A percentile compares a stretch with the other conserved stretches of the same genome.
Evolutionary conservation across 2,888 invertebrate genomes (phyloP).

Genomic region (Crocallis elinguaria): DNA sequence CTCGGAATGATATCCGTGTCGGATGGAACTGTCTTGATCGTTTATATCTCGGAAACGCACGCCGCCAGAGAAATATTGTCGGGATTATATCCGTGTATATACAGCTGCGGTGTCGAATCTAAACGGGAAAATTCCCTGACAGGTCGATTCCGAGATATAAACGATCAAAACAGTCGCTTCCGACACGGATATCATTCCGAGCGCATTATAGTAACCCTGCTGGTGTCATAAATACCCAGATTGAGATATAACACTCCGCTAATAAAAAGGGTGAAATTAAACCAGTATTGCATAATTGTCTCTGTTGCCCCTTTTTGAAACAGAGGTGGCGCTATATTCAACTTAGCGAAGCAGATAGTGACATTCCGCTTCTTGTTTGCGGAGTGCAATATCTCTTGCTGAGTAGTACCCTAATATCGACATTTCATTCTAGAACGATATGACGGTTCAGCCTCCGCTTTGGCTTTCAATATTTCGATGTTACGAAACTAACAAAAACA

Average conservation of each 20-base stretch:
- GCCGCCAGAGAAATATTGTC: too few species aligned
- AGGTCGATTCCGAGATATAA: too few species aligned
- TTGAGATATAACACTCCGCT: background rate
- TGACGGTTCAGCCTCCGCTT: conserved; percentile 42
- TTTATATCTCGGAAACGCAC: too few species aligned
- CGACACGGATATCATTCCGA: too few species aligned
- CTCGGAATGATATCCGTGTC: too few species aligned
- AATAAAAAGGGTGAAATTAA: background rate
- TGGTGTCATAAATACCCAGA: background rate
- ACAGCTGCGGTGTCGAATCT: too few species aligned
- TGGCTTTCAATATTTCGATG: conserved; percentile 41
- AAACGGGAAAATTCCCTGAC: too few species aligned
- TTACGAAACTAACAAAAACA: conserved; percentile 14
- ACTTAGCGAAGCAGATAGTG: background rate
- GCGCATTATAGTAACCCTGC: too few species aligned
- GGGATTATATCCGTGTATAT: too few species aligned
- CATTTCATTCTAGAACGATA: conserved; percentile 10
- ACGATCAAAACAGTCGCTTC: too few species aligned
- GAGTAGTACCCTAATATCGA: background rate
- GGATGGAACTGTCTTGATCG: too few species aligned
- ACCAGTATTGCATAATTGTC: background rate
- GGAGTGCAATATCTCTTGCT: background rate
- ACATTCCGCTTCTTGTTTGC: background rate
- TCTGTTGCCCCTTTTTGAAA: background rate
- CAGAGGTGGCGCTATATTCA: background rate